phyloP scores from a whole-genome alignment of 2,797 vertebrate genomes.

The Microtus agrestis region DNA sequence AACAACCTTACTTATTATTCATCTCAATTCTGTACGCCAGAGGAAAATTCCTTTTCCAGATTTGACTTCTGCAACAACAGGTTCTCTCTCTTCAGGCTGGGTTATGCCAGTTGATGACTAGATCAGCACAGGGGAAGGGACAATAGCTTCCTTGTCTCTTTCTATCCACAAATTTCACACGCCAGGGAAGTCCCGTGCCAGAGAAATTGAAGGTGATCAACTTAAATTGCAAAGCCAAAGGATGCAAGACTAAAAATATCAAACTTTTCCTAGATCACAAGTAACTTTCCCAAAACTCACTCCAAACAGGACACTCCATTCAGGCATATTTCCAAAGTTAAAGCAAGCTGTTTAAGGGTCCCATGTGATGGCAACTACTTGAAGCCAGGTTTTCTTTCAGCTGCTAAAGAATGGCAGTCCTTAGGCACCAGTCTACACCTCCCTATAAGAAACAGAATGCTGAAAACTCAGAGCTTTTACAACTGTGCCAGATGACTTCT shows the following conservation, averaged over 20 bases:
- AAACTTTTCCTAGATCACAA: neutral
- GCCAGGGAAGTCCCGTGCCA: neutral
- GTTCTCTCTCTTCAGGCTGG: neutral
- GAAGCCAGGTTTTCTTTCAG: constrained; percentile 60
- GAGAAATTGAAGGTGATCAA: neutral
- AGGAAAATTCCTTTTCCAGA: neutral
- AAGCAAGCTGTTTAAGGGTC: constrained; percentile 28
- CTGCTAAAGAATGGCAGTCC: constrained; percentile 70
- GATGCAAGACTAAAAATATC: neutral
- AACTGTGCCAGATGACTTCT: constrained; percentile 57
- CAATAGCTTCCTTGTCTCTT: neutral
- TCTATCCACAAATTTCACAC: neutral
- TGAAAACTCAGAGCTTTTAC: constrained; percentile 65
- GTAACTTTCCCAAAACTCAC: neutral
- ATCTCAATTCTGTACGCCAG: neutral
- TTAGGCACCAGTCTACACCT: constrained; percentile 46
- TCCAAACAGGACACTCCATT: constrained; percentile 13
- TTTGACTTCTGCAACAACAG: neutral
- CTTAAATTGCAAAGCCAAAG: constrained; percentile 6
- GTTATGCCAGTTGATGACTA: neutral
- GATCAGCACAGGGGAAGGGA: neutral
- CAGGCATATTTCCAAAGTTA: constrained; percentile 38
- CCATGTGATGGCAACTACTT: constrained; percentile 54
- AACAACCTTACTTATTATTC: neutral
- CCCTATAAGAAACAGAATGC: constrained; percentile 72